Evolutionary conservation across 2,797 vertebrate genomes (phyloP), one percentile per base, ranked within the genome.

Genomic region (Platalea minor): DNA sequence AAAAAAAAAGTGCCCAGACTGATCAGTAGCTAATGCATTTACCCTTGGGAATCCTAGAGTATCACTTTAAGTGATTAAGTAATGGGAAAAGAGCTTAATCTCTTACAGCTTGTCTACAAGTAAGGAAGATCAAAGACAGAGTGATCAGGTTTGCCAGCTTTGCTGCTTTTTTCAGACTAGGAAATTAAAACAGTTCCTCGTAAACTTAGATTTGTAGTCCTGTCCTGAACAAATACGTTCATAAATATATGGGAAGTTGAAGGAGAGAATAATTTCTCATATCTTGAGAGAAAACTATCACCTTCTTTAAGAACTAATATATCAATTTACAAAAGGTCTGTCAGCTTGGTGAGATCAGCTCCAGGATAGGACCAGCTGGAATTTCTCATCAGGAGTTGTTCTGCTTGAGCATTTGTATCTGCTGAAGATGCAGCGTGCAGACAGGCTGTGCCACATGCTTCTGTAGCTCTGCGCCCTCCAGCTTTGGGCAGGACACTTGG

Each of bases 11-110:
- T 8, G 18, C n/a, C 7, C 39, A 45, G 57, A 24, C 39, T 81
- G 60, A 94, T 95, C 75, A 88, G 95, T 80, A 82, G 63, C 45
- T 95, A 80, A 93, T 92, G 78, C 74, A 50, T 80, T 94, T 94
- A 83, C 70, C 64, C 88, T 65, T 80, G 92, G 63, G 84, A 89
- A 77, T 95, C 2, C 0, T 57, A 29, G 48, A 72, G 28, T 89
- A 83, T 91, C 57, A 68, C 39, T 94, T 93, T 60, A 87, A 91
- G 85, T 91, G 60, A 85, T 73, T 87, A 93, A 93, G 81, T 80
- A 91, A 88, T 83, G 78, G 77, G 11, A 51, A 70, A 89, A 91
- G 70, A 92, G 53, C 88, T 92, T 95, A 89, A 95, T 95, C 95
- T 89, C 77, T 87, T 91, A 48, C 28, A 70, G 61, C 51, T 93